phyloP scores from a whole-genome alignment of 2,113 vertebrate genomes.

The Rynchops niger region DNA sequence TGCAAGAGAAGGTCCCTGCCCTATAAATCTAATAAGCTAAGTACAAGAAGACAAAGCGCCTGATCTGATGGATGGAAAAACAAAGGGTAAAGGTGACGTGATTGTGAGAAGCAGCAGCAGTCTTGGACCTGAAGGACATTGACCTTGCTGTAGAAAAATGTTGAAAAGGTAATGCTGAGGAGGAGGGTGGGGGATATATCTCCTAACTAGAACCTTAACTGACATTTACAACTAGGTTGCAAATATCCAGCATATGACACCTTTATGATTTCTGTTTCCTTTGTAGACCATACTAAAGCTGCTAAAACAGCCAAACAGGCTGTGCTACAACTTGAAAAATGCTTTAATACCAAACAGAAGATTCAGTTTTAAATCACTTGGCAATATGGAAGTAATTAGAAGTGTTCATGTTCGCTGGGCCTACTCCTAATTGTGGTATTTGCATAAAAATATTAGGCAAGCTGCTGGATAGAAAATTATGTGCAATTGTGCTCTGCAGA shows the following conservation, averaged over 20 bases:
- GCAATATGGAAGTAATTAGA: not conserved
- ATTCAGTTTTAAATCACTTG: constrained; percentile 1
- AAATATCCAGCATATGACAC: not conserved
- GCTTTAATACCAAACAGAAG: not conserved
- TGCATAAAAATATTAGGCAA: constrained; percentile 26
- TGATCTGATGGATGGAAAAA: not conserved
- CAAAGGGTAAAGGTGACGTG: not conserved
- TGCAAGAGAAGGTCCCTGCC: not conserved
- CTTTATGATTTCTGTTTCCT: not conserved
- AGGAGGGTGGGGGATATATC: not conserved
- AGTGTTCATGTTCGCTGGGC: not conserved
- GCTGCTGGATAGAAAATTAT: not conserved
- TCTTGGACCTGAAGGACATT: not conserved
- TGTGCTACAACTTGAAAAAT: not conserved
- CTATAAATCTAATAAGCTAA: not conserved
- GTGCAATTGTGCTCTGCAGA: not conserved
- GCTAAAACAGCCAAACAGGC: not conserved
- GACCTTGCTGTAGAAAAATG: not conserved
- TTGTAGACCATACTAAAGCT: not conserved
- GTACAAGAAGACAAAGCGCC: not conserved
- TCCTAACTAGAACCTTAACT: not conserved
- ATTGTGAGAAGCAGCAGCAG: not conserved
- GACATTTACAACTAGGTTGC: not conserved
- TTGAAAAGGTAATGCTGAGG: not conserved
- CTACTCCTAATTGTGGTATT: not conserved